These are phyloP conservation scores for Mythimna albipuncta DNA, from an alignment of 2,888 invertebrate species.

Conservation along the genomic window DNA sequence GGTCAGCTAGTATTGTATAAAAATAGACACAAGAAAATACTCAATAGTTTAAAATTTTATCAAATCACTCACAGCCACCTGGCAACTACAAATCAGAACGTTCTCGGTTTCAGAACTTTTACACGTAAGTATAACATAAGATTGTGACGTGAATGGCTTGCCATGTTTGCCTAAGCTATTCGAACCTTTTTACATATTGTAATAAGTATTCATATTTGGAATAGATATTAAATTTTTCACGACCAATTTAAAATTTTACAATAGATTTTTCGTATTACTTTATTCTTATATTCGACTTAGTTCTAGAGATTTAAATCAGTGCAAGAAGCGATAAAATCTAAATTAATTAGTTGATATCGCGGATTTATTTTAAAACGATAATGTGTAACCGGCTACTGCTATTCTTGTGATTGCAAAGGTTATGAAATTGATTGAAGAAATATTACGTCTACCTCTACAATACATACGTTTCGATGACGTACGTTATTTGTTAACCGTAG, in stretches of 20 bases:
- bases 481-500: slow-evolving; percentile 12
- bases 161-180: slow-evolving; percentile 35
- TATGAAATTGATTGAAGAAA: slow-evolving; percentile 42
- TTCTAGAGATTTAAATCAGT: slow-evolving; percentile 28
- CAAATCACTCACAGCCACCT: neutral
- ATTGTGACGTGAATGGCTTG: slow-evolving; percentile 11
- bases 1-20: too few relatives aligned
- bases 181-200: slow-evolving; percentile 13
- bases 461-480: slow-evolving; percentile 33
- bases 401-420: slow-evolving; percentile 33
- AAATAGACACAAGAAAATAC: too few relatives aligned
- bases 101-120: slow-evolving; percentile 8
- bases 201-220: slow-evolving; percentile 16
- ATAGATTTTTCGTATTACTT: neutral
- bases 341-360: slow-evolving; percentile 53
- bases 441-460: slow-evolving; percentile 26
- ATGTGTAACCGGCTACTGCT: slow-evolving; percentile 26
- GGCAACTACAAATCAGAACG: neutral
- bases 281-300: slow-evolving; percentile 18
- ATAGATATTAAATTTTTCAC: slow-evolving; percentile 9
- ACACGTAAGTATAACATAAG: slow-evolving; percentile 3
- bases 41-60: neutral
- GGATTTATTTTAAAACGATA: slow-evolving; percentile 51
- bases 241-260: neutral
- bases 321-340: slow-evolving; percentile 50